Conservation (phyloP, 2,113 vertebrate species). For the Nothoprocta pentlandii region DNA sequence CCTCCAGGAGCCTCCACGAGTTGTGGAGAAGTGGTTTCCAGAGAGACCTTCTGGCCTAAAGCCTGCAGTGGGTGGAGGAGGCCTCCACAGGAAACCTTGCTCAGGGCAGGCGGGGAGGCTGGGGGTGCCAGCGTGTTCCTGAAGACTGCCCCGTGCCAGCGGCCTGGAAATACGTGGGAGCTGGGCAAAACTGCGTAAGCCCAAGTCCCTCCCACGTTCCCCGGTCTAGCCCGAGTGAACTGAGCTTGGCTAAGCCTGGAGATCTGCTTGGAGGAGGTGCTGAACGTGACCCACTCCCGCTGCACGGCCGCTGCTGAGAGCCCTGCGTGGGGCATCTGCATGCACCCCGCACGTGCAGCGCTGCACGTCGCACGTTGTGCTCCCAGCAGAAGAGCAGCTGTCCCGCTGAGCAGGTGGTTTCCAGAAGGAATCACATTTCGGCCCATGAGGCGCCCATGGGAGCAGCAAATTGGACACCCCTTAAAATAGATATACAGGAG, state of each 20-base stretch:
- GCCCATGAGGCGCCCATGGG: neutral
- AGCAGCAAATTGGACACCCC: neutral
- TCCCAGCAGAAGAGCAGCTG: neutral
- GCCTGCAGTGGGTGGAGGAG: neutral
- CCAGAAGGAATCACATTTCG: conserved; percentile 36
- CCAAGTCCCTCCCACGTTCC: neutral
- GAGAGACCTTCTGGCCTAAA: neutral
- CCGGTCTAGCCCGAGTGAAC: accelerated
- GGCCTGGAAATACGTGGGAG: neutral
- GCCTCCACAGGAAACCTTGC: neutral
- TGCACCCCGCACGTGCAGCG: neutral
- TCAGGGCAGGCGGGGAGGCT: neutral
- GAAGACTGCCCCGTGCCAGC: neutral
- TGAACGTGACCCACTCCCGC: neutral
- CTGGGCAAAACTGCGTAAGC: neutral
- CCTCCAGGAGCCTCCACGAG: neutral
- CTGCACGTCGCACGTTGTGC: neutral
- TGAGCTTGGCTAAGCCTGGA: neutral
- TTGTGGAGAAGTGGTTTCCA: neutral
- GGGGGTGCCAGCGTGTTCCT: neutral
- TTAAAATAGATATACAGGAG: conserved; percentile 38
- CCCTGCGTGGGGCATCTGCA: neutral
- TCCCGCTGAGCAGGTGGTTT: conserved; percentile 6
- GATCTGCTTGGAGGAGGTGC: neutral
- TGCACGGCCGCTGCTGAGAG: neutral